Evolutionary conservation across 2,113 vertebrate genomes (phyloP).

Genomic region (Puma concolor): DNA sequence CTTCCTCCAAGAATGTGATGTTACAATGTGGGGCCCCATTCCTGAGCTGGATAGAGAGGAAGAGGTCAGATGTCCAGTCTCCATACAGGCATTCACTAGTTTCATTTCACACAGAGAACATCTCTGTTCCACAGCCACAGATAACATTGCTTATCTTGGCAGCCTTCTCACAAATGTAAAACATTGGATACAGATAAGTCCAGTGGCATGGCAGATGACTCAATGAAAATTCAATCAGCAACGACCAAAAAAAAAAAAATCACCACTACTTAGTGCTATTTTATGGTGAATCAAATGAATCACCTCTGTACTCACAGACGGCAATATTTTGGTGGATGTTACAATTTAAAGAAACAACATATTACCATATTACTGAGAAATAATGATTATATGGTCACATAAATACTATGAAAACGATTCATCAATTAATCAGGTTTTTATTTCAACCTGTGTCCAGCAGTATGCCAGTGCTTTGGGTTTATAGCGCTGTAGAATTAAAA

Average conservation of each 20-base stretch:
- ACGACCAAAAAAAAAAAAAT: background rate
- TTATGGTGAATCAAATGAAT: background rate
- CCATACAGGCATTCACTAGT: background rate
- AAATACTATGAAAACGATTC: constrained; percentile 17
- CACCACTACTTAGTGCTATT: background rate
- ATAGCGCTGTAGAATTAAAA: background rate
- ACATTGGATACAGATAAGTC: background rate
- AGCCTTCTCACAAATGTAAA: background rate
- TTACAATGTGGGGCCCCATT: background rate
- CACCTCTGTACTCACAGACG: background rate
- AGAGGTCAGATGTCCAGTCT: constrained; percentile 10
- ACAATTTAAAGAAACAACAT: constrained; percentile 24
- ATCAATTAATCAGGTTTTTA: background rate
- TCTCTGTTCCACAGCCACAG: constrained; percentile 28
- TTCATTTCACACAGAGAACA: constrained; percentile 36
- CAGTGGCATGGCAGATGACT: background rate
- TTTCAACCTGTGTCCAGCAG: background rate
- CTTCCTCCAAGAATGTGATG: constrained; percentile 44
- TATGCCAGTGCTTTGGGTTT: background rate
- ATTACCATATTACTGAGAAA: constrained; percentile 17
- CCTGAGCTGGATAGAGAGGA: background rate
- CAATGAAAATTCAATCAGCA: background rate
- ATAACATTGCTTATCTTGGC: background rate
- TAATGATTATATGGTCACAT: background rate
- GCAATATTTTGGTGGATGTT: background rate